Conservation (phyloP, 2,113 vertebrate species). For the Gambusia affinis region DNA sequence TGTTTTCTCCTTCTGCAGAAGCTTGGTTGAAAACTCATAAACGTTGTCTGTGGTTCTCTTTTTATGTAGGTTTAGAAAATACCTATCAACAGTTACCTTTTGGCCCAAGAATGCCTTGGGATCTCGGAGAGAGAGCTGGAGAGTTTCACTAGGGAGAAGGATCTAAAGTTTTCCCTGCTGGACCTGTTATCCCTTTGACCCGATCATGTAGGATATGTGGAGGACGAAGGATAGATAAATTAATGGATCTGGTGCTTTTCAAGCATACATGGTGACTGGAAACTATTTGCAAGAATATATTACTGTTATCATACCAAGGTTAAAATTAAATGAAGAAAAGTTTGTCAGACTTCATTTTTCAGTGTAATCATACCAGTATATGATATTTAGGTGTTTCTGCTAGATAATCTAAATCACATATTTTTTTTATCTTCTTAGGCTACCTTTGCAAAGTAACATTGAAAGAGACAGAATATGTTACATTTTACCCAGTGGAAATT, state of each 20-base stretch:
- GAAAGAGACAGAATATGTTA: not conserved
- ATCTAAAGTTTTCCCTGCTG: no score
- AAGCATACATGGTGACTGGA: not conserved
- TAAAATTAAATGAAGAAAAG: not conserved
- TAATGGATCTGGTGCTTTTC: not conserved
- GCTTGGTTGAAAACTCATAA: no score
- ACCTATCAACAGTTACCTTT: no score
- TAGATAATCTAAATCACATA: not conserved
- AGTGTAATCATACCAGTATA: not conserved
- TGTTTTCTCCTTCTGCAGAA: no score
- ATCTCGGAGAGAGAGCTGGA: no score
- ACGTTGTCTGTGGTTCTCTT: no score
- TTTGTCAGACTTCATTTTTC: not conserved
- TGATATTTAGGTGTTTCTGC: not conserved
- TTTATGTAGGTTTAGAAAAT: no score
- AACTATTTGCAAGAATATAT: not conserved
- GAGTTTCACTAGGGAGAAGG: no score
- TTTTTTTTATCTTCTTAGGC: not conserved
- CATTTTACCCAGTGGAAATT: not conserved
- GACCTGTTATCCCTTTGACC: no score
- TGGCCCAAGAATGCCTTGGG: no score
- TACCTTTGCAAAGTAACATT: not conserved
- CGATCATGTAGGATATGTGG: no score
- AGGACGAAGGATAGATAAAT: no score
- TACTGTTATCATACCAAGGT: not conserved